Conservation (phyloP, 2,797 vertebrate species). For the Galagoides demidoff region DNA sequence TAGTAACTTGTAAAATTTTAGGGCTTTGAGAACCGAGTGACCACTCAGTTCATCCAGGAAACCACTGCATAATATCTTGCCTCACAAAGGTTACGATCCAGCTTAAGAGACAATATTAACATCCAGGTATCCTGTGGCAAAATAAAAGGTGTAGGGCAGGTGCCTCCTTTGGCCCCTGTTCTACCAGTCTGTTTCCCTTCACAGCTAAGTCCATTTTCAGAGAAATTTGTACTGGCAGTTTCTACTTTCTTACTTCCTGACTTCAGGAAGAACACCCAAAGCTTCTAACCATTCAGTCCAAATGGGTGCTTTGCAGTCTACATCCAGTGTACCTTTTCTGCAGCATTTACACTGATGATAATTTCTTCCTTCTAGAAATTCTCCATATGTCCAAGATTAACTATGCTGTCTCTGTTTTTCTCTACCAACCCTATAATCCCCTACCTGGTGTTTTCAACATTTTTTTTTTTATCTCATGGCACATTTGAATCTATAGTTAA, state of each 20-base stretch:
- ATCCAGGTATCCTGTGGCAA: background rate
- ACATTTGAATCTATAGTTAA: no score
- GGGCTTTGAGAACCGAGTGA: conserved; percentile 63
- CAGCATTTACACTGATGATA: background rate
- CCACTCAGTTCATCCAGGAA: conserved; percentile 71
- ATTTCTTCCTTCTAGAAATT: background rate
- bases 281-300: background rate
- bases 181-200: background rate
- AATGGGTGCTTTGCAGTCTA: background rate
- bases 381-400: background rate
- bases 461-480: no score
- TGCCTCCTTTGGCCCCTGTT: background rate
- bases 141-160: background rate
- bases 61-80: conserved; percentile 58
- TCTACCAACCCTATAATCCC: no score
- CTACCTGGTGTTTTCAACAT: background rate
- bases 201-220: background rate
- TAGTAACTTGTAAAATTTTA: conserved; percentile 75
- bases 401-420: background rate
- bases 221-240: background rate
- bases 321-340: background rate
- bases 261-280: background rate
- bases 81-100: conserved; percentile 42
- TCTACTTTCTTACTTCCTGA: background rate
- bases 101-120: conserved; percentile 20